phyloP scores from a whole-genome alignment of 2,797 vertebrate species.

The Sciurus carolinensis region DNA sequence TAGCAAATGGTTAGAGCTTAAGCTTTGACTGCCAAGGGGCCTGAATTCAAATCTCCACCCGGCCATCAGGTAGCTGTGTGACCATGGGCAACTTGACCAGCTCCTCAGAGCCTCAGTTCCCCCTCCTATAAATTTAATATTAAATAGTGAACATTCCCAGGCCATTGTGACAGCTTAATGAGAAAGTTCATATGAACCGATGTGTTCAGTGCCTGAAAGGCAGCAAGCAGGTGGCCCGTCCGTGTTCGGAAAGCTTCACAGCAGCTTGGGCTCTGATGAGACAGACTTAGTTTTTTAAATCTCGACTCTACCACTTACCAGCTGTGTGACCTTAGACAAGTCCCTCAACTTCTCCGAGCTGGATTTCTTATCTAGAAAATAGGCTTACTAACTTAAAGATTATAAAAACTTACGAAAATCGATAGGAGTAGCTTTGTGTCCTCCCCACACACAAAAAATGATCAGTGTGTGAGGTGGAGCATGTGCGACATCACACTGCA shows the following conservation, averaged over 20 bases:
- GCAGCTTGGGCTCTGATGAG: not conserved
- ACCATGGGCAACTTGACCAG: not conserved
- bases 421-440: not conserved
- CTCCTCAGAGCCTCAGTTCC: not conserved
- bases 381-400: not conserved
- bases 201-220: rapidly evolving
- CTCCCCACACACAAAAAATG: not conserved
- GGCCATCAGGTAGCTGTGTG: not conserved
- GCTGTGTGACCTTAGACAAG: not conserved
- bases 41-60: not conserved
- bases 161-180: not conserved
- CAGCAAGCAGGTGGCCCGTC: not conserved
- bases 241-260: not conserved
- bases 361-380: not conserved
- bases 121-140: no score
- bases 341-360: not conserved
- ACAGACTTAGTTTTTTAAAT: not conserved
- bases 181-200: not conserved
- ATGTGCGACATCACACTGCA: no score
- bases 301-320: not conserved
- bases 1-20: not conserved
- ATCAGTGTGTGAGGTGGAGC: no score
- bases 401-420: not conserved
- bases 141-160: not conserved
- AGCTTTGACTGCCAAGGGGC: not conserved